These are phyloP conservation scores for Platyrinchus mystaceus DNA, from an alignment of 2,797 vertebrate genomes.

Conservation along the genomic window DNA sequence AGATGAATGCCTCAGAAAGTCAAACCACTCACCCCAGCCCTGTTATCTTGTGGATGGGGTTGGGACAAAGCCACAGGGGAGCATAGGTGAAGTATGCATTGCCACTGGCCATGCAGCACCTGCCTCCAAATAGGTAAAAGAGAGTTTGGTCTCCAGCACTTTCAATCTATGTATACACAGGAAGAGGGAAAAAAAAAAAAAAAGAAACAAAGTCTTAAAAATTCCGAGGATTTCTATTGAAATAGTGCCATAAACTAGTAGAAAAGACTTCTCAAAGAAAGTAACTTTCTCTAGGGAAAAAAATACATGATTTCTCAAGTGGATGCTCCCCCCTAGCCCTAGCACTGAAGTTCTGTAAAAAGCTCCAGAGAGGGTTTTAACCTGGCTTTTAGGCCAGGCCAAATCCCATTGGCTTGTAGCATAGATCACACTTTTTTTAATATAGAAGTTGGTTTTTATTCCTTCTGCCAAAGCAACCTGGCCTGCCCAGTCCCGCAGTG, in stretches of 20 bases:
- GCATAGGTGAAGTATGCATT: constrained; percentile 7
- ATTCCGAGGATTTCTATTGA: background rate
- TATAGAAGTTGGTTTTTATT: constrained; percentile 10
- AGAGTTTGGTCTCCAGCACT: background rate
- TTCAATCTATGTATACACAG: background rate
- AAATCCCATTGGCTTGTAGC: background rate
- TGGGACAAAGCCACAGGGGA: background rate
- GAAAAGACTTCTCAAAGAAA: background rate
- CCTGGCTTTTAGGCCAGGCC: background rate
- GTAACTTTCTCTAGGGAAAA: background rate
- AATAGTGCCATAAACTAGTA: background rate
- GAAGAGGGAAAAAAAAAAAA: too few species aligned
- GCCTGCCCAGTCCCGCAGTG: constrained; percentile 7
- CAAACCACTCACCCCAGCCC: background rate
- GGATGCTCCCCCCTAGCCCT: background rate
- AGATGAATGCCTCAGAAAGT: background rate
- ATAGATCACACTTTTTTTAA: background rate
- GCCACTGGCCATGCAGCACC: background rate
- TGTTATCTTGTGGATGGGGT: background rate
- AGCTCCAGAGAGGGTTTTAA: background rate
- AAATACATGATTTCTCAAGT: background rate
- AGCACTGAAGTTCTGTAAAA: background rate
- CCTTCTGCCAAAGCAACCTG: constrained; percentile 23
- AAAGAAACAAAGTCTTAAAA: background rate
- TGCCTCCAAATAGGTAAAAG: background rate